These are phyloP conservation scores for Anguilla obscura DNA, from an alignment of 2,797 vertebrate genomes.

Conservation along the genomic window DNA sequence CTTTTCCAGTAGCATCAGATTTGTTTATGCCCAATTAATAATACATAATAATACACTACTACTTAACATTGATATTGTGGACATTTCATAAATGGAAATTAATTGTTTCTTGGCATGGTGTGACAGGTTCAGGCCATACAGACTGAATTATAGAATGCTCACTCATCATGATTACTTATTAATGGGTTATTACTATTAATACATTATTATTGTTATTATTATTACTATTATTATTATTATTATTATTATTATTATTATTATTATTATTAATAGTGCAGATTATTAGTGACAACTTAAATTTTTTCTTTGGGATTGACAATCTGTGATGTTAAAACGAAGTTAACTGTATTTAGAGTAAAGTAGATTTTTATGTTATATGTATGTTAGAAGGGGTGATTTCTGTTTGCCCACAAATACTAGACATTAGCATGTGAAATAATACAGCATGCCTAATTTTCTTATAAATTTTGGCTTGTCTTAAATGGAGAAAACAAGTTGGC, in stretches of 20 bases:
- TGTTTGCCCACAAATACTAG: neutral
- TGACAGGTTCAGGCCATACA: neutral
- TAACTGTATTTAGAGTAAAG: neutral
- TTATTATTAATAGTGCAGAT: neutral
- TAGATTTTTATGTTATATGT: neutral
- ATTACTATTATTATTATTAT: neutral
- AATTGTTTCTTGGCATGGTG: neutral
- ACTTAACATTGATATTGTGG: no score
- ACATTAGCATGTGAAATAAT: slow-evolving; percentile 12
- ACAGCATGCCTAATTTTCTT: neutral
- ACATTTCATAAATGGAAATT: neutral
- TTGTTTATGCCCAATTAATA: no score
- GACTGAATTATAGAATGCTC: neutral
- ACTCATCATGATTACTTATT: neutral
- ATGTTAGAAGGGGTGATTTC: slow-evolving; percentile 11
- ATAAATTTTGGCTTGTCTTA: neutral
- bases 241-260: neutral
- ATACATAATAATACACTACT: no score
- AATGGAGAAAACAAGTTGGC: neutral
- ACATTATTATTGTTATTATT: neutral
- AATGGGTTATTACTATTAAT: no score
- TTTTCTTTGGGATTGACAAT: neutral
- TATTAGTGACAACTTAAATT: neutral
- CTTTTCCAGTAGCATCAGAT: no score
- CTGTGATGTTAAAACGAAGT: neutral